Conservation (phyloP, 2,113 vertebrate genomes). For the Neogale vison region DNA sequence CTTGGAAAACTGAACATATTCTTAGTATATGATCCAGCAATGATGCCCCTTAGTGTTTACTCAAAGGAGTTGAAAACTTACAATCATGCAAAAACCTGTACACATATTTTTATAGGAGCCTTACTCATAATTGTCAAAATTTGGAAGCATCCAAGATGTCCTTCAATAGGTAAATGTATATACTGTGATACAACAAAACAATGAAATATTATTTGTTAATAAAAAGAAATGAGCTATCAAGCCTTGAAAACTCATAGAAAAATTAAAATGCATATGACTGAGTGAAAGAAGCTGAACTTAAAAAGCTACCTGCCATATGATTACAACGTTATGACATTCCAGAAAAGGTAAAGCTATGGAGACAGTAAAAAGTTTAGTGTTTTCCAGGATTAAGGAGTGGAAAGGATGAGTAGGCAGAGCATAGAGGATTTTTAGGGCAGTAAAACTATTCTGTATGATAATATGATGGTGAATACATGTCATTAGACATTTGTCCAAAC, state of each 20-base stretch:
- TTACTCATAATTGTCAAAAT: not conserved
- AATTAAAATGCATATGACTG: not conserved
- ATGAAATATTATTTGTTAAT: not conserved
- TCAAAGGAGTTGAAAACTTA: not conserved
- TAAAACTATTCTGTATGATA: not conserved
- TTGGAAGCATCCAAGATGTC: not conserved
- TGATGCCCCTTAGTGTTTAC: not conserved
- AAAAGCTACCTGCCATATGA: not conserved
- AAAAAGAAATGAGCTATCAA: not conserved
- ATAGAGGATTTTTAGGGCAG: not conserved
- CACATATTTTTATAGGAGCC: not conserved
- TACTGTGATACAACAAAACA: not conserved
- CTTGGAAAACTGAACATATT: not conserved
- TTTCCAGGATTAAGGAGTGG: not conserved
- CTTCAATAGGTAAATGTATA: not conserved
- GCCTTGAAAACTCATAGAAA: not conserved
- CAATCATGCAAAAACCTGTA: not conserved
- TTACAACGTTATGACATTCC: not conserved
- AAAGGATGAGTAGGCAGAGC: not conserved
- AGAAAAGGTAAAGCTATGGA: not conserved
- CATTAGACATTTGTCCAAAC: not conserved
- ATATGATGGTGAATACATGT: not conserved
- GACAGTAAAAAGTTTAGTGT: not conserved
- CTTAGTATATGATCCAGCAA: not conserved
- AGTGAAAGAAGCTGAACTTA: not conserved